Base-by-base conservation (phyloP, 2,888 invertebrate genomes). In the Scaptomyza flava region DNA sequence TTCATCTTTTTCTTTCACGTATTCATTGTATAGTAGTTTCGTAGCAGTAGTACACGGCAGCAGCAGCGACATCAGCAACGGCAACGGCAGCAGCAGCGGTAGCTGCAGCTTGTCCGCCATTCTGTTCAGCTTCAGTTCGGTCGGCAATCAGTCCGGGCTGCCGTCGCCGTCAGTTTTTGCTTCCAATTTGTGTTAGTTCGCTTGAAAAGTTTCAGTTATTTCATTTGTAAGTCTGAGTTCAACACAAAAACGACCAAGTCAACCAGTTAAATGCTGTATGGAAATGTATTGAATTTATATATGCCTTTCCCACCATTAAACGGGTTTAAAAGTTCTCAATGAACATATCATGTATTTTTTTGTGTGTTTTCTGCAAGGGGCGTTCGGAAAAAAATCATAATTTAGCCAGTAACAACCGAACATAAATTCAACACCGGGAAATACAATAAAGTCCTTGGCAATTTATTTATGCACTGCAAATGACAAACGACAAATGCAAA, bases 1-100 rank as follows among this genome's bases (percentile, higher is more conserved):
- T 79, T 77, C 79, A 77, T 79, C 79, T 79, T 79, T 41, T 79
- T 77, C 79, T 72, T 72, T 69, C 66, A 69, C 73, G 65, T 61
- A 52, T 61, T 75, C 50, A 46, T 41, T 41, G 41, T 41, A 41
- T 41, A 41, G 41, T 41, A 41, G 41, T 41, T 41, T 8, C 7
- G 38, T 14, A 14, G 38, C 38, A 7, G 9, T 9, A 41, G 17
- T 53, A 57, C 74, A 62, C 58, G 70, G 61, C 50, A 67, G 62
- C 63, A 68, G 56, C 14, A 38, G 3, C 38, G 14, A 3, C 38
- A 38, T 3, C 3, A 8, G 12, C 34, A 36, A 6, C n/a, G n/a
- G 36, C n/a, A 36, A 3, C n/a, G n/a, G 36, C 36, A 36, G 12
- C 12, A 5, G 12, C 11, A 34, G 12, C 58, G 66, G 58, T 53